A percentile compares a stretch with the other conserved stretches of the same genome.
Conservation (phyloP, 2,797 vertebrate species). For the Urophycis tenuis region DNA sequence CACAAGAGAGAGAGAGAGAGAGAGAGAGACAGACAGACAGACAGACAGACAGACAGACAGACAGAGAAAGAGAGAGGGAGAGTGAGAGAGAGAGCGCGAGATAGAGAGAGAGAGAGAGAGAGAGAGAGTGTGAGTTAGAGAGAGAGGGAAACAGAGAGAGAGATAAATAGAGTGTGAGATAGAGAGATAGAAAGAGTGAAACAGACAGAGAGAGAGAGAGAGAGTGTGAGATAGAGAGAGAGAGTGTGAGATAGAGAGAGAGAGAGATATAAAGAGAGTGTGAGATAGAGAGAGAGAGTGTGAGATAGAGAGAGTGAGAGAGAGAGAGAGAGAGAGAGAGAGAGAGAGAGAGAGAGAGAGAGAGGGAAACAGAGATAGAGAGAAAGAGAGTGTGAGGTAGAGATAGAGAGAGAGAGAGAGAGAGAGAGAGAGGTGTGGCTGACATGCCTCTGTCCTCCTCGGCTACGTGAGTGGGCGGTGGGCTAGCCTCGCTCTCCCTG, state of each 20-base stretch:
- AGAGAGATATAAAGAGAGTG: not conserved
- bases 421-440: conserved; percentile 60
- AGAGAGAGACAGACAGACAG: too few species aligned
- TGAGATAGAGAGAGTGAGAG: not conserved
- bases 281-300: not conserved
- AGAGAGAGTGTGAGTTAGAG: too few species aligned
- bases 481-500: conserved; percentile 67
- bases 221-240: not conserved
- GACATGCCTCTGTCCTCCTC: conserved; percentile 78
- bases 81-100: too few species aligned
- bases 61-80: too few species aligned
- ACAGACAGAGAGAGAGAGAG: not conserved
- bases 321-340: not conserved
- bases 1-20: not conserved
- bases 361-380: not conserved
- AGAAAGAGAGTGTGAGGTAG: not conserved
- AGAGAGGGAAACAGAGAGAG: too few species aligned
- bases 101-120: too few species aligned
- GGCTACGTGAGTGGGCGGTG: conserved; percentile 77
- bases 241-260: not conserved
- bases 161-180: too few species aligned
- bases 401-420: not conserved
- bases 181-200: not conserved
- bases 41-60: too few species aligned
- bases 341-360: not conserved